phyloP scores from a whole-genome alignment of 2,113 vertebrate genomes.

The Leuciscus idus region DNA sequence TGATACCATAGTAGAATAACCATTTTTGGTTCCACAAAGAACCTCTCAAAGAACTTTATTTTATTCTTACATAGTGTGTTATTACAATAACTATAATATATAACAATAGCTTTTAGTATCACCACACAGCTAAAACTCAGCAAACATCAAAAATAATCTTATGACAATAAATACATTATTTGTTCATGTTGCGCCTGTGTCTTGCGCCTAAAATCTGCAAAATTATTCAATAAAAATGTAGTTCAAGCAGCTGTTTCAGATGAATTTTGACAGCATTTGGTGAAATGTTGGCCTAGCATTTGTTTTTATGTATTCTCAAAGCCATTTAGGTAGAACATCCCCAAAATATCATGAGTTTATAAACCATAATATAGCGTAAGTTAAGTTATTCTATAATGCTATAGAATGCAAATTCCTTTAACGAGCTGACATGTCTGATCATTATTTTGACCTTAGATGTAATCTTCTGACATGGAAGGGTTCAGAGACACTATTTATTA shows the following conservation, averaged over 20 bases:
- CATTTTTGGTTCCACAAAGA: too few relatives aligned
- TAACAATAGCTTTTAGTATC: not conserved
- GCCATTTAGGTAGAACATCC: not conserved
- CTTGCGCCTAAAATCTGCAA: not conserved
- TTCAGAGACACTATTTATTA: not conserved
- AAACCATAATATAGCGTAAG: not conserved
- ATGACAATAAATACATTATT: not conserved
- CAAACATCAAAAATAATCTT: not conserved
- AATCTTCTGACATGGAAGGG: not conserved
- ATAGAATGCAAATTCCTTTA: not conserved
- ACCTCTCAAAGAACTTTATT: too few relatives aligned
- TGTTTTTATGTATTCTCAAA: not conserved
- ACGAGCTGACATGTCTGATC: not conserved
- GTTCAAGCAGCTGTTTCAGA: not conserved
- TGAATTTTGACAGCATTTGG: not conserved
- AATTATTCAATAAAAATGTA: not conserved
- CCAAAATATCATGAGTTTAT: not conserved
- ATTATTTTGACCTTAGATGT: conserved; percentile 8
- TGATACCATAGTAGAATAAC: too few relatives aligned
- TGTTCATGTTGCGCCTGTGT: not conserved
- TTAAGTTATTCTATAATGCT: not conserved
- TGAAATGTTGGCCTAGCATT: not conserved
- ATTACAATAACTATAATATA: not conserved
- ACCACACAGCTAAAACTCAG: not conserved
- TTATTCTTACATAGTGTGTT: not conserved